Evolutionary conservation across 2,113 vertebrate species (phyloP).

Genomic region (Nannospalax galili): DNA sequence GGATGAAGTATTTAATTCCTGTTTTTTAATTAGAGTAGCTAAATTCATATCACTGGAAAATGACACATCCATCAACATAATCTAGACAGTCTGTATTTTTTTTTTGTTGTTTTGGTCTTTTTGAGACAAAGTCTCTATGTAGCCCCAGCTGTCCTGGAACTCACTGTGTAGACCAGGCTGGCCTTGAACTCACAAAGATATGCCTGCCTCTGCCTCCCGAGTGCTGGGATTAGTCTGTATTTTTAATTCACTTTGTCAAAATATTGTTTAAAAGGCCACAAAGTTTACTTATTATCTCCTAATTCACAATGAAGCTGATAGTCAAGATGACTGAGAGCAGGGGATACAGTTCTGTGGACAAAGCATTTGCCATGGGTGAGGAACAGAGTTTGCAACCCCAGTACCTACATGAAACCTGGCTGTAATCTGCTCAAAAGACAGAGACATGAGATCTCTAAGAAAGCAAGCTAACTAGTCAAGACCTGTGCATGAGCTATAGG

Average conservation of each 20-base stretch:
- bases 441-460: too few species aligned
- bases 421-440: neutral
- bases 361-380: neutral
- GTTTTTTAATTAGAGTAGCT: neutral
- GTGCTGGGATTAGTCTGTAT: too few species aligned
- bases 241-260: slow-evolving; percentile 22
- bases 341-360: neutral
- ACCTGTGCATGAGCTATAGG: neutral
- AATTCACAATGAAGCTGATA: neutral
- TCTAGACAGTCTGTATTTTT: neutral
- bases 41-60: neutral
- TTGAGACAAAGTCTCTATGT: too few species aligned
- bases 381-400: neutral
- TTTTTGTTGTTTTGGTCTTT: too few species aligned
- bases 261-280: neutral
- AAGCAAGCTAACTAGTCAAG: neutral
- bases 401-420: neutral
- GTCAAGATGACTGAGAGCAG: neutral
- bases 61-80: neutral
- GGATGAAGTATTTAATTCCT: neutral
- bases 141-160: too few species aligned
- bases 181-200: too few species aligned
- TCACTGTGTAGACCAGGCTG: too few species aligned
- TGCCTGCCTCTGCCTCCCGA: too few species aligned
- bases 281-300: neutral